Base-by-base conservation (phyloP, 1,140 invertebrate species). In the Aethina tumida region DNA sequence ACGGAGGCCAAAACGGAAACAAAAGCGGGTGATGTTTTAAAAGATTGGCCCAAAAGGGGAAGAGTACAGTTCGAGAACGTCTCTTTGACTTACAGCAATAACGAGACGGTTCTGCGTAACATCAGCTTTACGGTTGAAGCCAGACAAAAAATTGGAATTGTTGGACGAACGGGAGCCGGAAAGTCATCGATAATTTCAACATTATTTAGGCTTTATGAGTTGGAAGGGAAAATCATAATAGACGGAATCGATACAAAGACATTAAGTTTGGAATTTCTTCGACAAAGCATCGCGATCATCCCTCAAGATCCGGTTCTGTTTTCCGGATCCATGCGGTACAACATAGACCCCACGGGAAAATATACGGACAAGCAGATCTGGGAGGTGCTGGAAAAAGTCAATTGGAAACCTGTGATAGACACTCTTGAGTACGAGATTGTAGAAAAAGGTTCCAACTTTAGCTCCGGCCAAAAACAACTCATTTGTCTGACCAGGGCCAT, bases 401-500 rank as follows among this genome's bases (percentile, higher is more conserved):
- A 57, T 29, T 34, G 59, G 9, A 58, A 58, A 26, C 19, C 45
- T 10, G 35, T 43, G 3, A 44, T 59, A n/a, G 35, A 43, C n/a
- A 38, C 43, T 29, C 45, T 64, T 7, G 45, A 54, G 26, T 40
- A 12, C 33, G 53, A 48, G 30, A 68, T 84, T 20, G 60, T 68
- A 3, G 79, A 83, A 53, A 74, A 76, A 16, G 81, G 81, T 0
- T 53, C 62, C 4, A 84, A 82, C 58, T 78, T 86, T 41, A 84
- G 79, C 37, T 74, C 83, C 9, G 84, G 85, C 1, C 82, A 89
- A 59, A 66, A 80, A 17, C 86, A 90, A 53, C 62, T 91, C 4
- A 54, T 91, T 1, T 89, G 84, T 52, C 61, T 90, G 44, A 83
- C 82, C 1, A 64, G 84, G 45, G 84, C 84, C 1, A 67, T 89